phyloP scores from a whole-genome alignment of 1,140 invertebrate species.

The Cherax quadricarinatus region DNA sequence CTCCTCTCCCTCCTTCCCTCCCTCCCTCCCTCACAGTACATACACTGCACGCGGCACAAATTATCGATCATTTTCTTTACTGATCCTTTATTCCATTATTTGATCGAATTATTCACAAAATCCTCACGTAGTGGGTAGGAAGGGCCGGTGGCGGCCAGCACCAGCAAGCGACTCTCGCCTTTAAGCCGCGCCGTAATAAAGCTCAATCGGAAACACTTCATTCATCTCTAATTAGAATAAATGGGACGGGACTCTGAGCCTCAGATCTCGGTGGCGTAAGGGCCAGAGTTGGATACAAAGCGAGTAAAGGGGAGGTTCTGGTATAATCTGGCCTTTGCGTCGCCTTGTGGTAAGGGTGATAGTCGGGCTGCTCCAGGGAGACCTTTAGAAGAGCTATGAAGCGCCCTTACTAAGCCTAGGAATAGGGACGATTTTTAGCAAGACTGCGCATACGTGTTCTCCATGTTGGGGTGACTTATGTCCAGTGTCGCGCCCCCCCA shows the following conservation, averaged over 20 bases:
- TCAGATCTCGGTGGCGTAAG: neutral
- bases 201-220: constrained; percentile 48
- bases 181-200: constrained; percentile 16
- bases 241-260: constrained; percentile 26
- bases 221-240: constrained; percentile 59
- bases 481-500: neutral
- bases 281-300: constrained; percentile 12
- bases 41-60: constrained; percentile 33
- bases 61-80: constrained; percentile 60
- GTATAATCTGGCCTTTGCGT: neutral
- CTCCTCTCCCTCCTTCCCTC: neutral
- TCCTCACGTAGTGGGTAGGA: constrained; percentile 43
- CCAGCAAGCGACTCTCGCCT: constrained; percentile 34
- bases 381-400: no score
- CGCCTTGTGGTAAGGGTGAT: neutral
- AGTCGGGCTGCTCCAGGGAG: neutral
- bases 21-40: constrained; percentile 8
- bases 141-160: neutral
- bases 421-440: neutral
- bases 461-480: neutral
- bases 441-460: neutral
- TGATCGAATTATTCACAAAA: constrained; percentile 66
- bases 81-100: constrained; percentile 62
- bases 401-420: neutral
- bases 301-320: neutral